These are phyloP conservation scores for Momotus momota DNA, from an alignment of 2,797 vertebrate genomes.

Conservation along the genomic window DNA sequence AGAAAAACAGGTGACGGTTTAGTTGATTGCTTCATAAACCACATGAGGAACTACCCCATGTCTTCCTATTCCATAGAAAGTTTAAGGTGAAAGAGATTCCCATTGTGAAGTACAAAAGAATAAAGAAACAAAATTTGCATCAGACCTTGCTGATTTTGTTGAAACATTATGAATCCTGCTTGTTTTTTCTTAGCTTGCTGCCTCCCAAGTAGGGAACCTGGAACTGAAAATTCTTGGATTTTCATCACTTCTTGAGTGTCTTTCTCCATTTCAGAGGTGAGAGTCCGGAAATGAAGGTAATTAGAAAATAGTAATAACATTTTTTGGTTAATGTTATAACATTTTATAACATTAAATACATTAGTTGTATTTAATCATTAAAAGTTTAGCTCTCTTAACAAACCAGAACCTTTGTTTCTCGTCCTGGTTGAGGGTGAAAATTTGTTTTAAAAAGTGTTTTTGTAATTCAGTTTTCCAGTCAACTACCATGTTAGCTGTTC, in stretches of 20 bases:
- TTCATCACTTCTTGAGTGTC: background rate
- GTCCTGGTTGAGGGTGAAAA: background rate
- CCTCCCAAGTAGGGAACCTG: background rate
- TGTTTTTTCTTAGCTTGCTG: background rate
- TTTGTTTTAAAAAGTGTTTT: background rate
- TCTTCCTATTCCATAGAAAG: background rate
- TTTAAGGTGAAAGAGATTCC: background rate
- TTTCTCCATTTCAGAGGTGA: background rate
- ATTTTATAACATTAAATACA: too few species aligned
- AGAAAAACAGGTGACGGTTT: background rate
- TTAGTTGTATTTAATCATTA: background rate
- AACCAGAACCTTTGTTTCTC: background rate
- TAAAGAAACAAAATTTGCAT: conserved; percentile 4
- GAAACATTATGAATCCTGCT: background rate
- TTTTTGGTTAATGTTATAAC: too few species aligned
- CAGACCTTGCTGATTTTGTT: conserved; percentile 5
- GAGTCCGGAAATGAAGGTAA: background rate
- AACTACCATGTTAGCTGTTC: background rate
- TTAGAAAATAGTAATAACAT: background rate
- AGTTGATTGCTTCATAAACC: background rate
- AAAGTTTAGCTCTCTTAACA: background rate
- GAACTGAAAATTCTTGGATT: background rate
- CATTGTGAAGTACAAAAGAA: background rate
- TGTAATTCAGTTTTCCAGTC: background rate
- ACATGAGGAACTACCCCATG: background rate